Evolutionary conservation across 2,113 vertebrate genomes (phyloP).

Genomic region (Nibea coibor): DNA sequence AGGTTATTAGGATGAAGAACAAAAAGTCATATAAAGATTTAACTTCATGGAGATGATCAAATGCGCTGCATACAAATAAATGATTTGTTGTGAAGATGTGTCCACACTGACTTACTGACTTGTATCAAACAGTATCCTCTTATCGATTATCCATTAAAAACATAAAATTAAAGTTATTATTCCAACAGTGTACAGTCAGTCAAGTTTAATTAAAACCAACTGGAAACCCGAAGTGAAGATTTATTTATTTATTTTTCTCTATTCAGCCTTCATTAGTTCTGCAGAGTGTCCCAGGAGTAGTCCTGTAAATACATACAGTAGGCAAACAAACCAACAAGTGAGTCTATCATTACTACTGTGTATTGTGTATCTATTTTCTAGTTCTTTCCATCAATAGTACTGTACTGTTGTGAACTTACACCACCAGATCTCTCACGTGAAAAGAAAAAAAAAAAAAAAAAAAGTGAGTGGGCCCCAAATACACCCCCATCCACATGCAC

Average conservation of each 20-base stretch:
- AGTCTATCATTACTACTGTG: not conserved
- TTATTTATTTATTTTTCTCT: not conserved
- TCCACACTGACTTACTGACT: not conserved
- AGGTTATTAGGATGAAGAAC: not conserved
- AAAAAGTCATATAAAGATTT: not conserved
- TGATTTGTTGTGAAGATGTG: not conserved
- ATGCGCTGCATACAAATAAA: not conserved
- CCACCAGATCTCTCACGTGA: not conserved
- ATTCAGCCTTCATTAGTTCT: not conserved
- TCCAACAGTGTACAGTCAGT: not conserved
- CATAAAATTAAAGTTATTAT: too few relatives aligned
- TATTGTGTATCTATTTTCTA: not conserved
- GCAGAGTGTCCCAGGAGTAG: not conserved
- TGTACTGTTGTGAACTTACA: not conserved
- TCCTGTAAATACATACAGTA: not conserved
- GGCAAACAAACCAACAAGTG: not conserved
- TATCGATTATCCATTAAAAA: too few relatives aligned
- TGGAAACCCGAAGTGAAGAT: not conserved
- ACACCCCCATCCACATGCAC: not conserved
- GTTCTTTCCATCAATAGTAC: not conserved
- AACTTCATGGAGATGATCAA: not conserved
- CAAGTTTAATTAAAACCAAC: not conserved
- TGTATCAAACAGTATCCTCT: not conserved
- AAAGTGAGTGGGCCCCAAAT: not conserved
- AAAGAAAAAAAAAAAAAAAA: not conserved